These are phyloP conservation scores for Malurus splendens DNA, from an alignment of 2,797 vertebrate genomes.

Conservation along the genomic window DNA sequence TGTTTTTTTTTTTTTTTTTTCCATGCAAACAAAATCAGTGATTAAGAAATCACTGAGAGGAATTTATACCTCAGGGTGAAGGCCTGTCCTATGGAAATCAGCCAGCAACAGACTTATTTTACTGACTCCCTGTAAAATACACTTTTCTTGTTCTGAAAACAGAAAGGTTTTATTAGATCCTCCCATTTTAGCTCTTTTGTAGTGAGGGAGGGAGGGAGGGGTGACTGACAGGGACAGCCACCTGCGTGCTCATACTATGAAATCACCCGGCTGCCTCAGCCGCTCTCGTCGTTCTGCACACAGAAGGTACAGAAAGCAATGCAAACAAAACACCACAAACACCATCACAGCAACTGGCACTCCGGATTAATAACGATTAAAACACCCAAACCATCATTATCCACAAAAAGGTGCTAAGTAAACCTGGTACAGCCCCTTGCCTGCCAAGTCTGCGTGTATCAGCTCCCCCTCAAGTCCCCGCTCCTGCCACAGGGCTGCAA, in stretches of 20 bases:
- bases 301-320: neutral
- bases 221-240: neutral
- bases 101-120: neutral
- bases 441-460: rapidly evolving
- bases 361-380: neutral
- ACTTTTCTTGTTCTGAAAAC: neutral
- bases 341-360: neutral
- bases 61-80: neutral
- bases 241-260: rapidly evolving
- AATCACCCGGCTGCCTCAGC: neutral
- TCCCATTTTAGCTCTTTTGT: neutral
- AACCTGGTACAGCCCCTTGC: neutral
- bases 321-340: neutral
- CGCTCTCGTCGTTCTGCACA: neutral
- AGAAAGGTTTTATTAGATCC: neutral
- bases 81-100: neutral
- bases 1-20: rapidly evolving
- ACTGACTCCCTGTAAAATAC: neutral
- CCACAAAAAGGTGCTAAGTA: rapidly evolving
- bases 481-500: neutral
- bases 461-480: rapidly evolving
- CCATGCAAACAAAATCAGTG: neutral
- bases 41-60: neutral
- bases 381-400: neutral
- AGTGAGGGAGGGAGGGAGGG: neutral